Evolutionary conservation across 2,113 vertebrate genomes (phyloP), one percentile per base, ranked within the genome.

Genomic region (Calyptommatus sinebrachiatus): DNA sequence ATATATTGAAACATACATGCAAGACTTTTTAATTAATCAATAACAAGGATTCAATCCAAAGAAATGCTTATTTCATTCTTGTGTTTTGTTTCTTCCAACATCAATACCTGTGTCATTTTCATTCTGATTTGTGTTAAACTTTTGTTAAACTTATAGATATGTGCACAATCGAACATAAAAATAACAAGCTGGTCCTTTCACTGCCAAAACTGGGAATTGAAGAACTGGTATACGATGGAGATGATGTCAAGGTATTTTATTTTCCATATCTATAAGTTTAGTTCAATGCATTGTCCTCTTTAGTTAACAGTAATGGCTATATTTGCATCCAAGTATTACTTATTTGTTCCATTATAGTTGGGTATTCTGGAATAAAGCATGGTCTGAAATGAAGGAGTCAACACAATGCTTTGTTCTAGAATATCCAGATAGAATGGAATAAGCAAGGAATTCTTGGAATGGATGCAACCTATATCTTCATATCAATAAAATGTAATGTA

Each of bases 231-330:
- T 91, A 91, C 21, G 82, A 89, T 65, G 88, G 88, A 75, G 62
- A 84, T 35, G 70, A 29, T 46, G 84, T 74, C 72, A 86, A 6
- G 90, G 89, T 93, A 91, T 82, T 11, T 0, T 62, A 86, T 78
- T 48, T 63, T 79, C 12, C 45, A 53, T 67, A 22, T 11, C 11
- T 66, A 24, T 48, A 57, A 48, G 50, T 22, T 62, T 28, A 46
- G 22, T 12, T 65, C 10, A 53, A 6, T 50, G 53, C 7, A 73
- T 35, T 53, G 10, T 9, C 28, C 8, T 46, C 62, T 53, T 26
- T 41, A 73, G 8, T 29, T 28, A 26, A 65, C 26, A 50, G 48
- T 41, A 41, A 20, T 26, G 24, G 50, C 50, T 24, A 24, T 50
- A 18, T 1, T 24, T n/a, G 48, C 8, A 31, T 78, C 20, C 18